Percentiles rank a stretch among this genome's conserved stretches.
Conservation (phyloP, 2,797 vertebrate species). For the Thamnophis elegans region DNA sequence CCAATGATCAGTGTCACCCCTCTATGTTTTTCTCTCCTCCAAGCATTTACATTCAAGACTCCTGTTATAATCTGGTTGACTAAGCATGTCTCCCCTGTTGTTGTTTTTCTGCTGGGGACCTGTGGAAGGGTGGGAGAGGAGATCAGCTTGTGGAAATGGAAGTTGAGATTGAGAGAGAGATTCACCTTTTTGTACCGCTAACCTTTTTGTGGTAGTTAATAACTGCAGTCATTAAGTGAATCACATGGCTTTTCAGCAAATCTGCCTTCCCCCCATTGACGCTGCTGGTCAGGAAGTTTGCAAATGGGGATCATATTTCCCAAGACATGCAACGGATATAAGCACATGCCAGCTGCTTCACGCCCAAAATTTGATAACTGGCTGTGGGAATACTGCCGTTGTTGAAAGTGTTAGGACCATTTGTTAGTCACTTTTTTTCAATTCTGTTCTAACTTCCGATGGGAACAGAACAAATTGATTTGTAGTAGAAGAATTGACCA, state of each 20-base stretch:
- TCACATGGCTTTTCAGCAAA: no score
- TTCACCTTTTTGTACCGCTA: background rate
- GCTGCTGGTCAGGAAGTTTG: no score
- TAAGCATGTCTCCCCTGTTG: background rate
- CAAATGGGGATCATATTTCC: no score
- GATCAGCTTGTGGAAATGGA: background rate
- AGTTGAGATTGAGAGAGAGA: background rate
- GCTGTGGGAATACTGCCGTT: no score
- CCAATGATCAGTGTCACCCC: background rate
- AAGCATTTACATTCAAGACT: background rate
- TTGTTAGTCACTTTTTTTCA: no score
- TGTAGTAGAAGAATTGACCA: background rate
- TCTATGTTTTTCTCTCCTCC: no score
- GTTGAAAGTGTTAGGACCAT: no score
- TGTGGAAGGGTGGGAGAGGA: background rate
- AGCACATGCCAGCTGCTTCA: no score
- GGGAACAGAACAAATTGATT: background rate
- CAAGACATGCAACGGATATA: no score
- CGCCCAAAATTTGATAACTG: no score
- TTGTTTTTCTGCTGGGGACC: background rate
- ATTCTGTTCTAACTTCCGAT: background rate
- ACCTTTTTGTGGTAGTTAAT: background rate
- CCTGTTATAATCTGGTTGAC: background rate
- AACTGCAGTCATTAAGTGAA: no score
- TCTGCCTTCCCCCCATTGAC: no score